Conservation (phyloP, 2,888 invertebrate species). For the Odontomyia ornata region DNA sequence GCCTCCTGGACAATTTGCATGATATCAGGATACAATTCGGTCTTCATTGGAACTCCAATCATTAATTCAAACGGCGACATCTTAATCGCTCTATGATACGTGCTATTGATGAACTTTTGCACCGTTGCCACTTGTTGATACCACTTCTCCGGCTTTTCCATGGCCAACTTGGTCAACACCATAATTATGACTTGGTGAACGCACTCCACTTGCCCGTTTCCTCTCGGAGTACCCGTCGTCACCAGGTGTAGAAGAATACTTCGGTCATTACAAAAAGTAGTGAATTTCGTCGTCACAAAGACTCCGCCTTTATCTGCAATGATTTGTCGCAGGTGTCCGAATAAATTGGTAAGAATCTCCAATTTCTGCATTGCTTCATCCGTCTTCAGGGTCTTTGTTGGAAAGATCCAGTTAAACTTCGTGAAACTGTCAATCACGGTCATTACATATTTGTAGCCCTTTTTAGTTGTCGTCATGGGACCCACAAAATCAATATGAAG, state of each 20-base stretch:
- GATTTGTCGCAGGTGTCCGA: conserved; percentile 57
- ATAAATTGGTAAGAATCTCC: conserved; percentile 53
- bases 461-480: too few species aligned
- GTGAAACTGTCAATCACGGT: too few species aligned
- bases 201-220: conserved; percentile 57
- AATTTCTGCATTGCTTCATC: conserved; percentile 55
- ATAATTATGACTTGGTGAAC: conserved; percentile 55
- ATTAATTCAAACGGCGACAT: too few species aligned
- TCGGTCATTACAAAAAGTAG: conserved; percentile 55
- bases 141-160: conserved; percentile 18
- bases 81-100: too few species aligned
- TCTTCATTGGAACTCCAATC: conserved; percentile 39
- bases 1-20: too few species aligned
- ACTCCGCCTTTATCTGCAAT: conserved; percentile 57
- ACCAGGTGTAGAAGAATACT: too few species aligned
- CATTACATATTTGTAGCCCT: too few species aligned
- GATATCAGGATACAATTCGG: conserved; percentile 36
- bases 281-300: conserved; percentile 57
- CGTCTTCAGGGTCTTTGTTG: conserved; percentile 52
- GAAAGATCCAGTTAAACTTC: conserved; percentile 58
- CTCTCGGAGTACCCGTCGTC: too few species aligned
- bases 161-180: not conserved
- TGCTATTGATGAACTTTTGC: conserved; percentile 27
- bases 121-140: not conserved
- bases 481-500: too few species aligned